Conservation (phyloP, 2,113 vertebrate genomes). For the Pholis gunnellus region DNA sequence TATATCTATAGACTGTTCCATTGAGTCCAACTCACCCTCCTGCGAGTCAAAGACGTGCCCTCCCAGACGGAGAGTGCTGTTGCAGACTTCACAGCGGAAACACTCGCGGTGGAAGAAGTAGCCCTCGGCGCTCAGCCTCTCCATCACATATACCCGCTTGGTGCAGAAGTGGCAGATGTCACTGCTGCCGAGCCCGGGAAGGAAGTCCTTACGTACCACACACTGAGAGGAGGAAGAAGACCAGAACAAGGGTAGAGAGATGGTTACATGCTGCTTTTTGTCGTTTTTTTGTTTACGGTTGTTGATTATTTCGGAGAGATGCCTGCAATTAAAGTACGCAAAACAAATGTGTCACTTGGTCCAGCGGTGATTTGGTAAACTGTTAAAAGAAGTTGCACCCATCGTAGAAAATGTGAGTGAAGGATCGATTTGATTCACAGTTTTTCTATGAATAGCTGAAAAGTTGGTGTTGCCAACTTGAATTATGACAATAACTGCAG, state of each 20-base stretch:
- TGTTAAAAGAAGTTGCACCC: not conserved
- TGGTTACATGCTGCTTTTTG: not conserved
- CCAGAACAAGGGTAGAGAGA: not conserved
- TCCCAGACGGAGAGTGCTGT: slow-evolving; percentile 89
- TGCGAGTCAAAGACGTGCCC: slow-evolving; percentile 88
- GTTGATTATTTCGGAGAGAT: not conserved
- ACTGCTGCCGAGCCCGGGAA: slow-evolving; percentile 88
- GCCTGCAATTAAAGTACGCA: not conserved
- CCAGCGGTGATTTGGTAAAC: not conserved
- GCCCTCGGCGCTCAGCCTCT: slow-evolving; percentile 93
- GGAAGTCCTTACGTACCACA: slow-evolving; percentile 83
- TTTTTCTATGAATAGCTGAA: not conserved
- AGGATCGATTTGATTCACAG: not conserved
- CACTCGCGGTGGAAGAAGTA: slow-evolving; percentile 96
- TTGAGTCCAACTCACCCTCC: slow-evolving; percentile 66
- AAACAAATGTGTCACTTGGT: not conserved
- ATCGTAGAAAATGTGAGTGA: not conserved
- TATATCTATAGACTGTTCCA: not conserved
- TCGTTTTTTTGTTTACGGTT: accelerated
- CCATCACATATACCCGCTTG: slow-evolving; percentile 95
- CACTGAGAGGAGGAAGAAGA: slow-evolving; percentile 78
- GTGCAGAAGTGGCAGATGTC: slow-evolving; percentile 94
- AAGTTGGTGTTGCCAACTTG: not conserved
- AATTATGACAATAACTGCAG: not conserved
- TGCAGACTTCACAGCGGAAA: slow-evolving; percentile 92